Evolutionary conservation across 2,797 vertebrate genomes (phyloP).

Genomic region (Pseudocheirus occidentalis): DNA sequence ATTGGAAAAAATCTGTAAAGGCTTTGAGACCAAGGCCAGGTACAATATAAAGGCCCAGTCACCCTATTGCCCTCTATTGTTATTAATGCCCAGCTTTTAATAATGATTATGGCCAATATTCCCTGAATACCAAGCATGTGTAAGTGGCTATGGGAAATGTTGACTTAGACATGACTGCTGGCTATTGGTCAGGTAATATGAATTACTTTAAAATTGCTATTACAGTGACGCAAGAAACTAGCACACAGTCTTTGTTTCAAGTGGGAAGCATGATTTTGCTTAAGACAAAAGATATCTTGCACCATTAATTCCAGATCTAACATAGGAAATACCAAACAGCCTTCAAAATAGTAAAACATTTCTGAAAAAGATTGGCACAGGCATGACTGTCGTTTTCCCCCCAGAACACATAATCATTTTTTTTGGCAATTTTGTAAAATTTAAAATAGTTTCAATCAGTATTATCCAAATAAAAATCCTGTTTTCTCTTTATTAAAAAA

Average conservation of each 20-base stretch:
- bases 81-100: constrained; percentile 39
- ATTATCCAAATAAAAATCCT: constrained; percentile 19
- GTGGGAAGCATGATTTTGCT: constrained; percentile 23
- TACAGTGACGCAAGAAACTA: not conserved
- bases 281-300: constrained; percentile 14
- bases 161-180: constrained; percentile 9
- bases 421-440: not conserved
- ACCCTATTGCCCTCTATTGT: not conserved
- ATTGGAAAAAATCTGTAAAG: too few relatives aligned
- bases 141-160: constrained; percentile 18
- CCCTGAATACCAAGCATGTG: not conserved
- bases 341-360: not conserved
- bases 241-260: constrained; percentile 21
- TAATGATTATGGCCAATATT: constrained; percentile 9
- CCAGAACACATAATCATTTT: not conserved
- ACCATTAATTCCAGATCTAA: not conserved
- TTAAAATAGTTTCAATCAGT: not conserved
- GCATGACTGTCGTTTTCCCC: not conserved
- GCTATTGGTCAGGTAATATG: constrained; percentile 22
- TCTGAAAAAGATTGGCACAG: not conserved
- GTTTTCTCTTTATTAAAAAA: not conserved
- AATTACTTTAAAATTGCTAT: constrained; percentile 34
- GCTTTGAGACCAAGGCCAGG: not conserved
- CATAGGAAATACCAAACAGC: not conserved
- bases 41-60: not conserved